These are phyloP conservation scores for Myrmophylax atrothorax DNA, from an alignment of 2,113 vertebrate genomes.

Conservation along the genomic window DNA sequence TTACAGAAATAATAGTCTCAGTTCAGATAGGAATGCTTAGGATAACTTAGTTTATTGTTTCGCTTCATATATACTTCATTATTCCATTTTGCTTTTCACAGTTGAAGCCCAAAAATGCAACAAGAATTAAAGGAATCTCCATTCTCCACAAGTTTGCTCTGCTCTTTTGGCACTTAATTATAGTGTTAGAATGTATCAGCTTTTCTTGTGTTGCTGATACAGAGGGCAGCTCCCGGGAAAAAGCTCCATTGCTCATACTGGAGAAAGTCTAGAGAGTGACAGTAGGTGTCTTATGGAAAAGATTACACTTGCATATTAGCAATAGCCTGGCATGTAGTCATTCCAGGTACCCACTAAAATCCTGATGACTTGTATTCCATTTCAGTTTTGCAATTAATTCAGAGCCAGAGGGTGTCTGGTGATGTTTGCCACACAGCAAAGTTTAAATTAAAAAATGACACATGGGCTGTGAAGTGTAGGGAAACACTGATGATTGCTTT, in stretches of 20 bases:
- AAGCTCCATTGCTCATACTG: not conserved
- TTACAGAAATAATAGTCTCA: not conserved
- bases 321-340: not conserved
- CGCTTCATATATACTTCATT: not conserved
- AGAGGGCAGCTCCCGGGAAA: not conserved
- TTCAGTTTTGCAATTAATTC: constrained; percentile 9
- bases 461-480: not conserved
- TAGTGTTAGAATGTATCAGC: not conserved
- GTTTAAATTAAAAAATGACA: not conserved
- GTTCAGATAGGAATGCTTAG: not conserved
- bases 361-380: not conserved
- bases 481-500: not conserved
- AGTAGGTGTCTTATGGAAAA: not conserved
- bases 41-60: not conserved
- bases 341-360: not conserved
- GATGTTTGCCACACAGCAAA: not conserved
- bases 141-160: not conserved
- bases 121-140: not conserved
- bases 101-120: not conserved
- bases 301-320: not conserved
- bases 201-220: not conserved
- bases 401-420: not conserved
- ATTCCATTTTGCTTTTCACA: not conserved
- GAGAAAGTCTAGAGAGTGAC: not conserved
- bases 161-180: not conserved